These are phyloP conservation scores for Onthophagus sagittarius DNA, from an alignment of 2,888 invertebrate species.

Conservation along the genomic window DNA sequence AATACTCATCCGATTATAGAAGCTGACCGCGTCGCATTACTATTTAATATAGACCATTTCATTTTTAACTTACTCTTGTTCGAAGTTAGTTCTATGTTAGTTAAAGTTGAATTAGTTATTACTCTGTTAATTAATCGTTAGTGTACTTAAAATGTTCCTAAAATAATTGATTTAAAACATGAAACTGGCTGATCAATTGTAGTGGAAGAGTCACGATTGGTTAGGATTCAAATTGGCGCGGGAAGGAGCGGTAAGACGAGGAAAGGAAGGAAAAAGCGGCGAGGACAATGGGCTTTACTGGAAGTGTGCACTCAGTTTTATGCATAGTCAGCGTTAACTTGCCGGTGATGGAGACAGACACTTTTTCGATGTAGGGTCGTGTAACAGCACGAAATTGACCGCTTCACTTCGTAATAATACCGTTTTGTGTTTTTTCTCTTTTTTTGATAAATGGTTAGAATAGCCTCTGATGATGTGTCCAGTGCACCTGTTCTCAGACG, in stretches of 20 bases:
- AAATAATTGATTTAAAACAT: not conserved
- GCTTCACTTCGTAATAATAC: not conserved
- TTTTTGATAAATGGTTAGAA: conserved; percentile 14
- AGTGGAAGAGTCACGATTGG: not conserved
- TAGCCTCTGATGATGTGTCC: conserved; percentile 10
- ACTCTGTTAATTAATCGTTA: not conserved
- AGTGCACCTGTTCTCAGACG: conserved; percentile 4
- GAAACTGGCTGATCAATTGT: not conserved
- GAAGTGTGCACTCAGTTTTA: conserved; percentile 6
- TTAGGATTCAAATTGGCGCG: not conserved
- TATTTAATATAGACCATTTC: not conserved
- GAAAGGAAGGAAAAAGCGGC: not conserved
- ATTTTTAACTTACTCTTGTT: not conserved
- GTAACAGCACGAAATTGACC: conserved; percentile 5
- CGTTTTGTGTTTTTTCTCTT: not conserved
- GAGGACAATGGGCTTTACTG: not conserved
- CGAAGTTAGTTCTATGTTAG: not conserved
- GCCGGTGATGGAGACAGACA: not conserved
- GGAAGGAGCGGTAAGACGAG: not conserved
- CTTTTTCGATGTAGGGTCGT: conserved; percentile 3
- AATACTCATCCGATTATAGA: not conserved
- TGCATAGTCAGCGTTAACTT: conserved; percentile 4
- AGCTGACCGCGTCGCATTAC: not conserved
- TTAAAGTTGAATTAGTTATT: not conserved
- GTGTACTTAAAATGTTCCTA: not conserved